phyloP scores from a whole-genome alignment of 2,113 vertebrate species.

The Panthera uncia region DNA sequence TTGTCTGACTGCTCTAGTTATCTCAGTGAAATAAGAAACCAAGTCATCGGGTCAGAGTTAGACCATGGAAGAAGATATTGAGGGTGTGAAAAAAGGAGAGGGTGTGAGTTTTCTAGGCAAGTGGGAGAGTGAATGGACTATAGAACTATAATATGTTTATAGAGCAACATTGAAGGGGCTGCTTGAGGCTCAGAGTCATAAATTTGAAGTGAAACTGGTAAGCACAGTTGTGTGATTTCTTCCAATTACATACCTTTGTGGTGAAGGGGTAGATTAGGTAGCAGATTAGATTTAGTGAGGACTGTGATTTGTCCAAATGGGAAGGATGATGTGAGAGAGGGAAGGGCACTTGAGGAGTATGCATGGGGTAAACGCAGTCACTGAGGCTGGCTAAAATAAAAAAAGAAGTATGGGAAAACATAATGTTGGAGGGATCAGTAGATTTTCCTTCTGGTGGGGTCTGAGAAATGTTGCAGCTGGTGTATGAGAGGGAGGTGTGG shows the following conservation, averaged over 20 bases:
- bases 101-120: neutral
- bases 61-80: neutral
- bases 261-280: neutral
- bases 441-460: neutral
- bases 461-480: neutral
- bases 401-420: neutral
- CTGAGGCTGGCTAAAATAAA: neutral
- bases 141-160: neutral
- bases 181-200: neutral
- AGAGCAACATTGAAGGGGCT: neutral
- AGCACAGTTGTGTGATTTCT: neutral
- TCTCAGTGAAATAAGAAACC: neutral
- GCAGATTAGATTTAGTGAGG: neutral
- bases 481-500: neutral
- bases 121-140: neutral
- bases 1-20: neutral
- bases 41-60: neutral
- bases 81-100: neutral
- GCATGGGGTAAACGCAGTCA: neutral
- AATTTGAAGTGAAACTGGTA: neutral
- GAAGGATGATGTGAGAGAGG: neutral
- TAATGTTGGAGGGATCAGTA: neutral
- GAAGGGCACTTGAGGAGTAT: neutral
- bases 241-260: neutral
- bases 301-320: neutral